Evolutionary conservation across 2,113 vertebrate genomes (phyloP), one percentile per base, ranked within the genome.

Genomic region (Cinclus cinclus): DNA sequence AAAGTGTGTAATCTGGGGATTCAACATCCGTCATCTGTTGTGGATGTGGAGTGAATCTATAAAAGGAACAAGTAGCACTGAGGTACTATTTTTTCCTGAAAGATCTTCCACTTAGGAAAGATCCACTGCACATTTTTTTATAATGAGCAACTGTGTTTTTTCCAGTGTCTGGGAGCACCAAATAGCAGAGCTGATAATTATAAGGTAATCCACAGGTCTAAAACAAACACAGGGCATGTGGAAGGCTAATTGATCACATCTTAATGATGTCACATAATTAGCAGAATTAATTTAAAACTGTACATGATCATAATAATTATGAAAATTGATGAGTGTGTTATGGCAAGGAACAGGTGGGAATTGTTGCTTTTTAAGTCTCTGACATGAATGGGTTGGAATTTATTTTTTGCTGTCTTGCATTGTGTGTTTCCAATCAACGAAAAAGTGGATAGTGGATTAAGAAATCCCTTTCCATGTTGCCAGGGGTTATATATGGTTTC

Each of bases 61-160:
- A 56, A 82, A 82, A 52, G 7, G 16, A 65, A 39, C 30, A 13
- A 82, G 33, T 21, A 74, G 3, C 6, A 27, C 6, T 9, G 11
- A 56, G 14, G 4, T 35, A 8, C 3, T 58, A 4, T 44, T 84
- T 92, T 87, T 70, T 9, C 39, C 11, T 70, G 15, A 65, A 53
- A 75, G 15, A 11, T 13, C 24, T 81, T 49, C 52, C 2, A 2
- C 16, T 28, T 28, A 53, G 8, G n/a, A 62, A 82, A 67, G 58
- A n/a, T 70, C 13, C 7, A 37, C 33, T 2, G 4, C 15, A 67
- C 35, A 6, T 41, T 2, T 50, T 50, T 63, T 83, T 55, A 37
- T n/a, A 52, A 30, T 25, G 6, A 3, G 13, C 20, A 67, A 0
- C 11, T 0, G 0, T 37, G 25, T 20, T 49, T 88, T 67, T 75